Base-by-base conservation (phyloP, 1,140 invertebrate species). In the Hermatobates lingyangjiaoensis region DNA sequence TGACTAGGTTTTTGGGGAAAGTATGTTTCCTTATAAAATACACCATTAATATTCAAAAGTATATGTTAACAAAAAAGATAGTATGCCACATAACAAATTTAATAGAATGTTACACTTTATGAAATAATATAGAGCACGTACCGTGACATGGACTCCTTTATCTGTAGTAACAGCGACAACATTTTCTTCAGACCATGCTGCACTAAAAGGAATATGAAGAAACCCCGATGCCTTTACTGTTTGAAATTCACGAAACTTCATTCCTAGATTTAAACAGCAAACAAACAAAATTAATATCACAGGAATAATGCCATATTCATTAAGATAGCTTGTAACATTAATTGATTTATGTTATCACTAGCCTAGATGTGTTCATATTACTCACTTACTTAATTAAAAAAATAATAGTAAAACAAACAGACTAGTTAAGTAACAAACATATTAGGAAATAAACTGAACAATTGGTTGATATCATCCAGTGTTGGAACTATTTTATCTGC, bases 141-240 rank as follows among this genome's bases (percentile, higher is more conserved):
- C 60, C 54, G 55, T 27, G 34, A 59, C 50, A 39, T 59, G 27
- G 5, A 60, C 27, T 34, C 58, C 59, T 28, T 50, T 56, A 3
- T 59, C 53, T 2, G 59, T 57, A 7, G 58, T 50, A 30, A 56
- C 27, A 15, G 59, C 54, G 24, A 60, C 44, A 24, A 38, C 45
- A 26, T 59, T 39, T 52, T 61, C 59, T n/a, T 56, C 55, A 4
- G 59, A 61, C 54, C 55, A 58, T 1, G 39, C 5, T 15, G 47
- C 39, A 12, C 57, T 42, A 56, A 60, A 60, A 25, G 55, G 55
- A 12, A 51, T 49, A 38, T 49, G 40, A 5, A 56, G 53, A n/a
- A 44, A 39, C 34, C 53, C 48, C 18, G 50, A 39, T 18, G 54
- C 24, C 20, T 48, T 39, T 21, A 52, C 45, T 15, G 42, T 44